Percentiles rank a stretch among this genome's conserved stretches.
Evolutionary conservation across 2,113 vertebrate genomes (phyloP).

Genomic region (Ornithorhynchus anatinus): DNA sequence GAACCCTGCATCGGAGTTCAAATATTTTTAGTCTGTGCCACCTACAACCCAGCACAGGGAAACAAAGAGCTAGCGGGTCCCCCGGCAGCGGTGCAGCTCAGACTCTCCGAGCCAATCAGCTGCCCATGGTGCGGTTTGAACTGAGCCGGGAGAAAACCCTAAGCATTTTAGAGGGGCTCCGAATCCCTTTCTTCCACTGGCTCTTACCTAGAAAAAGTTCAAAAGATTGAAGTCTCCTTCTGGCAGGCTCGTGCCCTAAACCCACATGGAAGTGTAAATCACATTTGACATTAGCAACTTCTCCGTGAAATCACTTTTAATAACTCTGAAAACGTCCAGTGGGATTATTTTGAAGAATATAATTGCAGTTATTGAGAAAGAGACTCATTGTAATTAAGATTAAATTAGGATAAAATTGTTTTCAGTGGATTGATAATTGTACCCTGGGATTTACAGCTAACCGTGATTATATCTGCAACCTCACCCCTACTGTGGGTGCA

Average conservation of each 20-base stretch:
- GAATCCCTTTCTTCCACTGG: too few species aligned
- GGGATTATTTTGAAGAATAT: conserved; percentile 43
- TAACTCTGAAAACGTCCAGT: conserved; percentile 31
- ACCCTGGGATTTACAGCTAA: conserved; percentile 34
- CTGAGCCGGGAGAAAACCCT: too few species aligned
- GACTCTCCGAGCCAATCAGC: too few species aligned
- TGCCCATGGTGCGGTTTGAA: too few species aligned
- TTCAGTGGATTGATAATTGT: conserved; percentile 48
- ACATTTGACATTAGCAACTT: too few species aligned
- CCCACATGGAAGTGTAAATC: too few species aligned
- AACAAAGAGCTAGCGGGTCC: neutral
- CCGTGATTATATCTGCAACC: conserved; percentile 16
- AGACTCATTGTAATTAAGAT: conserved; percentile 49
- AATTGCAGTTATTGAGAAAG: conserved; percentile 40
- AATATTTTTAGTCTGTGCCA: neutral
- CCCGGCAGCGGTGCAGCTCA: too few species aligned
- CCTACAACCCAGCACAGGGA: neutral
- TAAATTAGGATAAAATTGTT: conserved; percentile 53
- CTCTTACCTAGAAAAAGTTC: too few species aligned
- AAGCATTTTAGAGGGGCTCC: too few species aligned
- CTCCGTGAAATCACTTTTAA: conserved; percentile 4
- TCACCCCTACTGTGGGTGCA: neutral
- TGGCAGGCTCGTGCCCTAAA: too few species aligned
- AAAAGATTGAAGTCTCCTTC: too few species aligned
- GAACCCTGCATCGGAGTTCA: neutral